phyloP scores from a whole-genome alignment of 2,888 invertebrate species.

The Quadroppia sp. region DNA sequence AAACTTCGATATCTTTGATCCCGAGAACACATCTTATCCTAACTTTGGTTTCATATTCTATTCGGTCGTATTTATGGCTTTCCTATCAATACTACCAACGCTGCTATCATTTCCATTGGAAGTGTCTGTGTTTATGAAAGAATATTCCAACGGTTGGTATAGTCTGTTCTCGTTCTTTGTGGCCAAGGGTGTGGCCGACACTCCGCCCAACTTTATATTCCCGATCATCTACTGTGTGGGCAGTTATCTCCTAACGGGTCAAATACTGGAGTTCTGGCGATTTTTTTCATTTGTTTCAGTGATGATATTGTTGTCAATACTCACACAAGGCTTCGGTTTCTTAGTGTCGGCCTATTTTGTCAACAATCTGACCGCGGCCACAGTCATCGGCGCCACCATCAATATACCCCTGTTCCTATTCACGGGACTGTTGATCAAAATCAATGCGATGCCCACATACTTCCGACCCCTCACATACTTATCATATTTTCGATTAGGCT shows the following conservation, averaged over 20 bases:
- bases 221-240: conserved; percentile 54
- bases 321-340: conserved; percentile 76
- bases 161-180: conserved; percentile 41
- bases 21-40: conserved; percentile 10
- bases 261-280: conserved; percentile 66
- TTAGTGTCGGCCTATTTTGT: conserved; percentile 40
- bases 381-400: conserved; percentile 34
- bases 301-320: conserved; percentile 80
- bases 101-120: conserved; percentile 44
- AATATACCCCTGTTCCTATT: conserved; percentile 84
- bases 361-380: conserved; percentile 36
- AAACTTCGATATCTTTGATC: conserved; percentile 24
- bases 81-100: conserved; percentile 42
- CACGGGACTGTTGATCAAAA: conserved; percentile 94
- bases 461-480: conserved; percentile 91
- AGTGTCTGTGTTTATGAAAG: conserved; percentile 39
- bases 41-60: conserved; percentile 52
- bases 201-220: conserved; percentile 67
- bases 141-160: conserved; percentile 44
- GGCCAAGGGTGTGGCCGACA: conserved; percentile 42
- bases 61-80: conserved; percentile 41
- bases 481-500: conserved; percentile 87
- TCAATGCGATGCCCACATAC: conserved; percentile 86
- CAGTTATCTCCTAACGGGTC: conserved; percentile 84
- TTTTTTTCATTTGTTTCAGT: conserved; percentile 61